Base-by-base conservation (phyloP, 2,113 vertebrate genomes). In the Pterocles orientalis region DNA sequence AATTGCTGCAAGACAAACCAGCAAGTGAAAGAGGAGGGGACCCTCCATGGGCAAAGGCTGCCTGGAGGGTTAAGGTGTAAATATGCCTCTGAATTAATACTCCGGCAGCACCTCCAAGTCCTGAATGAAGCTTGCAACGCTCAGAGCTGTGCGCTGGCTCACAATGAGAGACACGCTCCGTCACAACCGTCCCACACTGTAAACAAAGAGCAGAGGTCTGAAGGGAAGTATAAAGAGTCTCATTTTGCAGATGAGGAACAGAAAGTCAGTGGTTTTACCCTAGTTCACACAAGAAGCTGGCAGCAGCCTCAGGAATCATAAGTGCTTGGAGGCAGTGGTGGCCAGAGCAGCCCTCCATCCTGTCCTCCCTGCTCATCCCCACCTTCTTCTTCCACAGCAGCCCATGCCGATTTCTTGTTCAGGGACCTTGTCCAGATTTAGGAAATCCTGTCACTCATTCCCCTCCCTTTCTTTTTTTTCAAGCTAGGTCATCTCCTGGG, bases 101-200 rank as follows among this genome's bases (percentile, higher is more conserved):
- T 71, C 28, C 51, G 48, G 60, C 31, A 57, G 15, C 41, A 33
- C 12, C 65, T 54, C 21, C 0, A 0, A 41, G 33, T 25, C 41
- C 65, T 0, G 0, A 54, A 31, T 0, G 3, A 73, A 72, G 31
- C 7, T 18, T 18, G 45, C 2, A 7, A 62, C 0, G 9, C 68
- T 58, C 0, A 0, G 70, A 85, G 53, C 54, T 62, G 31, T 3
- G 58, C 25, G 9, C 31, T 61, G 28, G n/a, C 41, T 66, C 0
- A 0, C 64, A 53, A 24, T 34, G 18, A 71, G 43, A 33, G 31
- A 58, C 12, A 4, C 0, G 5, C 36, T 62, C 51, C 3, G 3
- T 53, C 82, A 82, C 61, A 64, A 18, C 43, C 4, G 0, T 62
- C 78, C 53, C 48, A 53, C 0, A 0, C 53, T 68, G 39, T 41